Evolutionary conservation across 2,113 vertebrate genomes (phyloP), one percentile per base, ranked within the genome.

Genomic region (Mustela lutreola): DNA sequence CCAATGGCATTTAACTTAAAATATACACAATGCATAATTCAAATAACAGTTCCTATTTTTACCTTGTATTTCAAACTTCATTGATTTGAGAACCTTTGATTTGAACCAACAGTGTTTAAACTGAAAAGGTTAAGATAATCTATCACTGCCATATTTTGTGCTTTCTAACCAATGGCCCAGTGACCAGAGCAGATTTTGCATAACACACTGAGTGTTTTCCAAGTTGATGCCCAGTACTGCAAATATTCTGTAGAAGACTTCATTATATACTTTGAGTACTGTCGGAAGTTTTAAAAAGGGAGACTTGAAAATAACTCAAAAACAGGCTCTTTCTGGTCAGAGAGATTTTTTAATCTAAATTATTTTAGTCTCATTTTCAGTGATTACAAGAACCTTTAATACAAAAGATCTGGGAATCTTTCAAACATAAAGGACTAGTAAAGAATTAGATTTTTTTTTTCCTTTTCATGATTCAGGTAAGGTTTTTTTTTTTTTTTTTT

Each of bases 151-250:
- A 97, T 89, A 92, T 98, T 97, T 97, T 97, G 84, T 95, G 33
- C 97, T 89, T 98, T 92, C 97, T 98, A 96, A 97, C 97, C 98
- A 99, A 97, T 98, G 98, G 98, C 95, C 90, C 98, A 97, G 95
- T 97, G 95, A 96, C 96, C 98, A 94, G 63, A 94, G 79, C 81
- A 98, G 97, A 93, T 97, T 98, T 97, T 98, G 96, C 94, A 97
- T 97, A 97, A 97, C 84, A 91, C 75, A 97, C 21, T 62, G 53
- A 94, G 67, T 96, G 75, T 97, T 98, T 98, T 98, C 88, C 96
- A 98, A 97, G 97, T 97, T 98, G 96, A 97, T 97, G 89, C 45
- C 82, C 89, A 95, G 24, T 85, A 85, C 83, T 48, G 76, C 94
- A 97, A 97, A 98, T 97, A 39, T 85, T 97, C 94, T 96, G 67